Evolutionary conservation across 2,113 vertebrate species (phyloP).

Genomic region (Euleptes europaea): DNA sequence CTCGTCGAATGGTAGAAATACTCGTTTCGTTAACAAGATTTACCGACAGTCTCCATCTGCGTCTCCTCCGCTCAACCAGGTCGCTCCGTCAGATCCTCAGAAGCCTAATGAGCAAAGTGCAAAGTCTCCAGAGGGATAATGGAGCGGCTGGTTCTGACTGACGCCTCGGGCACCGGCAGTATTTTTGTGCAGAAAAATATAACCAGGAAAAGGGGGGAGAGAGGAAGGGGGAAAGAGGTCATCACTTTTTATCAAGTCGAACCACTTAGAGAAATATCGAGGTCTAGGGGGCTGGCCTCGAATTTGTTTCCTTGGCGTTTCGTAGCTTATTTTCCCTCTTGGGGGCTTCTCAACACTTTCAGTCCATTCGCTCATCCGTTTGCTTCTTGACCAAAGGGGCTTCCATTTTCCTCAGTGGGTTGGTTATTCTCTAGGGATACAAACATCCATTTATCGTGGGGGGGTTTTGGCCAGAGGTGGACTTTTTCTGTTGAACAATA

Average conservation of each 20-base stretch:
- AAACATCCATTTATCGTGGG: not conserved
- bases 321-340: conserved; percentile 48
- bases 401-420: not conserved
- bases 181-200: conserved; percentile 75
- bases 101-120: conserved; percentile 73
- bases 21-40: conserved; percentile 82
- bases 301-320: conserved; percentile 35
- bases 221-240: conserved; percentile 64
- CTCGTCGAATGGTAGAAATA: conserved; percentile 76
- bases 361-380: conserved; percentile 5
- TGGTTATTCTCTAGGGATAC: not conserved
- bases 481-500: conserved; percentile 1
- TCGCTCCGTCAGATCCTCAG: conserved; percentile 72
- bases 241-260: conserved; percentile 65
- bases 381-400: not conserved
- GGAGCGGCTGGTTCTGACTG: conserved; percentile 64
- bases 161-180: conserved; percentile 71
- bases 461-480: not conserved
- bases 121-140: conserved; percentile 73
- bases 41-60: conserved; percentile 83
- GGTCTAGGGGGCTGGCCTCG: conserved; percentile 20
- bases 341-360: conserved; percentile 21
- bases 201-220: conserved; percentile 33
- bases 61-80: conserved; percentile 79
- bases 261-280: conserved; percentile 66